A percentile compares a stretch with the other conserved stretches of the same genome.
These are phyloP conservation scores for Heliconius hermathena DNA, from an alignment of 1,140 invertebrate genomes.

Conservation along the genomic window DNA sequence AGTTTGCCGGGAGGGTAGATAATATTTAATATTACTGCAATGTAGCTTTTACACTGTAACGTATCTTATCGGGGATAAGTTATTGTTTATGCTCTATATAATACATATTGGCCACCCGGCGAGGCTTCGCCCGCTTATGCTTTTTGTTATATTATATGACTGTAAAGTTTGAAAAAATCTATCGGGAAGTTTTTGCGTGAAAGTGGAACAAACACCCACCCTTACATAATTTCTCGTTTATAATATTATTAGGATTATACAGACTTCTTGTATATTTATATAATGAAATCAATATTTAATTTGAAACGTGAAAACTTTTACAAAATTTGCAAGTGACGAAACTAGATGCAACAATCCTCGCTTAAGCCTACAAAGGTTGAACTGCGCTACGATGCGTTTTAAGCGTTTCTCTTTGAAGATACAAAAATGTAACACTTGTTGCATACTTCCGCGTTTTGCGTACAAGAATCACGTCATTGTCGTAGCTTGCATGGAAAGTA, in stretches of 20 bases:
- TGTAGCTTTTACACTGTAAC: slow-evolving; percentile 4
- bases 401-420: slow-evolving; percentile 9
- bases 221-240: background rate
- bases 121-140: no score
- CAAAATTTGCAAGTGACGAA: background rate
- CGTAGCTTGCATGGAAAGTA: background rate
- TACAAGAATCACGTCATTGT: slow-evolving; percentile 43
- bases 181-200: no score
- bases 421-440: slow-evolving; percentile 49
- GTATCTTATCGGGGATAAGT: slow-evolving; percentile 3
- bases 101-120: no score
- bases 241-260: background rate
- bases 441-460: slow-evolving; percentile 59
- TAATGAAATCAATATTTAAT: background rate
- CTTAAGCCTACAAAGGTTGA: background rate
- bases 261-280: background rate
- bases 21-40: slow-evolving; percentile 31
- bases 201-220: no score
- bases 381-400: slow-evolving; percentile 12
- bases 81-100: background rate
- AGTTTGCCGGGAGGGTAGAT: slow-evolving; percentile 34
- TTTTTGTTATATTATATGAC: no score
- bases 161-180: no score
- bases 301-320: background rate
- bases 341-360: background rate